Percentiles rank a stretch among this genome's conserved stretches.
Evolutionary conservation across 2,797 vertebrate genomes (phyloP).

Genomic region (Apogon talboti): DNA sequence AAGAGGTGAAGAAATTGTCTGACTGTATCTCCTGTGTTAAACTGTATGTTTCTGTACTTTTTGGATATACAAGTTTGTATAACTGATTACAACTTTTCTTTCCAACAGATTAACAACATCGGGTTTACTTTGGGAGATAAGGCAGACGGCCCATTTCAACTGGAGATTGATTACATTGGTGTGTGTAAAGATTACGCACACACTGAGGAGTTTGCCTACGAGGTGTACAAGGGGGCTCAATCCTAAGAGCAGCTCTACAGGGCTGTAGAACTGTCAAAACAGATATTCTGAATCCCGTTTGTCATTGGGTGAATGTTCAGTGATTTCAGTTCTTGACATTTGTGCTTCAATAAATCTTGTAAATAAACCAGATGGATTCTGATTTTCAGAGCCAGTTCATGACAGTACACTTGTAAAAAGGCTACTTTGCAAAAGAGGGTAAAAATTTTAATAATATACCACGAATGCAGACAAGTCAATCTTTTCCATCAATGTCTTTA

Average conservation of each 20-base stretch:
- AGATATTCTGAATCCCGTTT: too few relatives aligned
- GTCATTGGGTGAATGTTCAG: too few relatives aligned
- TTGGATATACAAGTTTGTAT: too few relatives aligned
- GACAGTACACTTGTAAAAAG: too few relatives aligned
- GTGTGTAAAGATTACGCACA: constrained; percentile 89
- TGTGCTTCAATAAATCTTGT: too few relatives aligned
- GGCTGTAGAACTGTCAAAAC: neutral
- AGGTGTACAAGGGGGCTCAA: constrained; percentile 86
- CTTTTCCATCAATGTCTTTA: constrained; percentile 19
- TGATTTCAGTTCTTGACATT: too few relatives aligned
- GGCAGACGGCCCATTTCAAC: constrained; percentile 91
- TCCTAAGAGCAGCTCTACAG: constrained; percentile 17
- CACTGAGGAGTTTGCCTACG: constrained; percentile 93
- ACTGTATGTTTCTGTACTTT: too few relatives aligned
- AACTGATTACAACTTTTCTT: neutral
- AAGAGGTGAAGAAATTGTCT: too few relatives aligned
- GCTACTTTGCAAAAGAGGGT: too few relatives aligned
- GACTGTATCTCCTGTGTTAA: too few relatives aligned
- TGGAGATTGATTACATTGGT: constrained; percentile 95
- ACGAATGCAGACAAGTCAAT: neutral
- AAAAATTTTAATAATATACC: constrained; percentile 1
- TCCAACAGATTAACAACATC: constrained; percentile 87
- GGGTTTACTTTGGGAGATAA: constrained; percentile 94
- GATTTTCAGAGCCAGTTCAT: too few relatives aligned
- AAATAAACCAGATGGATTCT: too few relatives aligned